Conservation (phyloP, 2,888 invertebrate genomes). For the Polia nebulosa region DNA sequence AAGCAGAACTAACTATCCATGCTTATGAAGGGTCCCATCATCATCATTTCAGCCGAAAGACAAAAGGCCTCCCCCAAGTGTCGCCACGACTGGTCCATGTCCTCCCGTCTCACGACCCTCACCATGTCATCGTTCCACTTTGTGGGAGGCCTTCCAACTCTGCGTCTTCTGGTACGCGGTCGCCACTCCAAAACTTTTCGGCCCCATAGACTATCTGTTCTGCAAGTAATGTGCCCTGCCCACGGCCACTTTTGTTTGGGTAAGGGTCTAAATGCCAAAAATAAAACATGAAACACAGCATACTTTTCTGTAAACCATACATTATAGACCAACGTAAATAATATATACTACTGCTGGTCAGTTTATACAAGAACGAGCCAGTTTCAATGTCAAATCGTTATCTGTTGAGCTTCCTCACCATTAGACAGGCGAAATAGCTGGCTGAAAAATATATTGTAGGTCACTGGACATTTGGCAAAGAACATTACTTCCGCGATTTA, state of each 20-base stretch:
- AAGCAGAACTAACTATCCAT: neutral
- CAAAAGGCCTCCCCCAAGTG: too few species aligned
- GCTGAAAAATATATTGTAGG: constrained; percentile 50
- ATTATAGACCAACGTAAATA: constrained; percentile 32
- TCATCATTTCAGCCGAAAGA: too few species aligned
- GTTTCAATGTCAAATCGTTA: constrained; percentile 68
- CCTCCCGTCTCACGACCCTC: too few species aligned
- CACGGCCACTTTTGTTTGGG: too few species aligned
- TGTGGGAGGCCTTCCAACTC: too few species aligned
- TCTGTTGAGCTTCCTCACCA: constrained; percentile 51
- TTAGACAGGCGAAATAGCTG: constrained; percentile 32
- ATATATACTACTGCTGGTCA: constrained; percentile 46
- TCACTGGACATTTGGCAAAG: constrained; percentile 50
- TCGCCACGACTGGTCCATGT: too few species aligned
- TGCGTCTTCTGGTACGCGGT: too few species aligned
- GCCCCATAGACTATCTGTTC: too few species aligned
- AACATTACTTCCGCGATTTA: constrained; percentile 42
- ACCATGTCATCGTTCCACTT: too few species aligned
- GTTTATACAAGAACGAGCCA: constrained; percentile 71
- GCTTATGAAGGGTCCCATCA: too few species aligned
- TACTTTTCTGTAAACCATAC: constrained; percentile 36
- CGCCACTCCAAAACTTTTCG: too few species aligned
- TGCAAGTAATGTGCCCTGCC: too few species aligned
- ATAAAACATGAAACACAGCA: constrained; percentile 1
- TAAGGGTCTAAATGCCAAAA: neutral